Evolutionary conservation across 2,797 vertebrate species (phyloP).

Genomic region (Phoeniculus purpureus): DNA sequence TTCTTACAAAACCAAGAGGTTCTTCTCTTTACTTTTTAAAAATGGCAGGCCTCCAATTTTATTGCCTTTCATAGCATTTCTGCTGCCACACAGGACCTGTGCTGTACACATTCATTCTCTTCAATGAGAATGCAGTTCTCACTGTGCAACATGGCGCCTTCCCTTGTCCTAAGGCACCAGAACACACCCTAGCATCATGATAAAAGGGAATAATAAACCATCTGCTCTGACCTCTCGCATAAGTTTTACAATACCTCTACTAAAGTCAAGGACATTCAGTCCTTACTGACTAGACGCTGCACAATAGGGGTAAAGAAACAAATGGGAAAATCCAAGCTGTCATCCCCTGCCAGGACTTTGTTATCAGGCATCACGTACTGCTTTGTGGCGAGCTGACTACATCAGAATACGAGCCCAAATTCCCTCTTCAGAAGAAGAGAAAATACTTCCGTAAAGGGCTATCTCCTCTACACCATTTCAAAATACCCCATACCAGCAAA

Average conservation of each 20-base stretch:
- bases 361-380: not conserved
- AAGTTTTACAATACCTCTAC: not conserved
- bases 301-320: not conserved
- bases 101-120: not conserved
- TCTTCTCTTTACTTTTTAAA: not conserved
- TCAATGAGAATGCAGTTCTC: not conserved
- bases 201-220: not conserved
- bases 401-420: not conserved
- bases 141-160: rapidly evolving
- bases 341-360: not conserved
- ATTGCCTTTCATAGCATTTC: not conserved
- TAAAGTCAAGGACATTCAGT: not conserved
- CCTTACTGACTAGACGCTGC: not conserved
- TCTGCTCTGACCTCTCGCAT: not conserved
- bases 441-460: not conserved
- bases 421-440: not conserved
- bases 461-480: rapidly evolving
- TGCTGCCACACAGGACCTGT: not conserved
- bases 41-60: not conserved
- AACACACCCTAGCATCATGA: not conserved
- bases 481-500: not conserved
- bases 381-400: not conserved
- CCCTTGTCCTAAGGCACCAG: not conserved
- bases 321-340: not conserved
- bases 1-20: not conserved